A percentile compares a stretch with the other conserved stretches of the same genome.
Evolutionary conservation across 2,797 vertebrate species (phyloP).

Genomic region (Cercopithecus neglectus): DNA sequence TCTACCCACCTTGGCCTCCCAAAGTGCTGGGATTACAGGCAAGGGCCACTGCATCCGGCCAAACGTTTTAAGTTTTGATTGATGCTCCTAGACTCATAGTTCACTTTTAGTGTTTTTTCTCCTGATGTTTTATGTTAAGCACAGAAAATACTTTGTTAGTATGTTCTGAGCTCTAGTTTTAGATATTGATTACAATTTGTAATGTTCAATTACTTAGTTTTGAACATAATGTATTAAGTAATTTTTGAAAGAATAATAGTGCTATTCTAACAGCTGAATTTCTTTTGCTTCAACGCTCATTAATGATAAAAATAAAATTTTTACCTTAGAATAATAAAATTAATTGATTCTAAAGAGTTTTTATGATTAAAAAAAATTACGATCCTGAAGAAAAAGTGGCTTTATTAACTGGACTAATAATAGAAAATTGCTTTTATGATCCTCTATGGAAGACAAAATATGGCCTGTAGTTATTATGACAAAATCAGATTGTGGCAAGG

Average conservation of each 20-base stretch:
- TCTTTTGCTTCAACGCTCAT: slow-evolving; percentile 1
- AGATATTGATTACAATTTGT: neutral
- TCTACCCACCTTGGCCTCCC: neutral
- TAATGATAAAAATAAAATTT: slow-evolving; percentile 5
- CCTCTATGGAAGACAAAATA: neutral
- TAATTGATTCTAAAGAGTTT: slow-evolving; percentile 37
- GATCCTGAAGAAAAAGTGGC: neutral
- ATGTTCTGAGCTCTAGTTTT: neutral
- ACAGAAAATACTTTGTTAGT: slow-evolving; percentile 18
- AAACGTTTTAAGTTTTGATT: neutral
- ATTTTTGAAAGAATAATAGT: neutral
- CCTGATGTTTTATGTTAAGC: neutral
- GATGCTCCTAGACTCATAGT: neutral
- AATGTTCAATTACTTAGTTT: neutral
- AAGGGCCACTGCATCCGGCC: neutral
- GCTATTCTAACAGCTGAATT: neutral
- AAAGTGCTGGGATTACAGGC: neutral
- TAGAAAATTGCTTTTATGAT: slow-evolving; percentile 2
- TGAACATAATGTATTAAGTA: neutral
- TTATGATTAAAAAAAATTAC: neutral
- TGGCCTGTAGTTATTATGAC: neutral
- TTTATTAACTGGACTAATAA: slow-evolving; percentile 12
- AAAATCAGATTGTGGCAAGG: neutral
- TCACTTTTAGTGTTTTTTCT: neutral
- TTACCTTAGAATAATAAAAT: neutral